Conservation (phyloP, 1,140 invertebrate genomes). For the Cyclargus thomasi region DNA sequence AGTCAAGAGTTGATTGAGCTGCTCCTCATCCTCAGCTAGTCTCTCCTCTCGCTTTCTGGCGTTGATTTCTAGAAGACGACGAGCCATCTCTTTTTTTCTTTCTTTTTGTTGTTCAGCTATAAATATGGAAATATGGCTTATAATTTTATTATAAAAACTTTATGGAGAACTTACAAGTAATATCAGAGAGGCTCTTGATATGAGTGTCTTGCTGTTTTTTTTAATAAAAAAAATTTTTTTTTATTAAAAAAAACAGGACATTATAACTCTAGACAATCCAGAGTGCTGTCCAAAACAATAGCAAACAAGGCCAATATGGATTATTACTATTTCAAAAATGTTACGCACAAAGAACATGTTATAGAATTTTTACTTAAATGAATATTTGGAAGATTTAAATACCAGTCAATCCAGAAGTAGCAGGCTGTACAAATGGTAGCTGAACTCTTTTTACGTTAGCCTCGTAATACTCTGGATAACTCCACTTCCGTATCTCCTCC, state of each 20-base stretch:
- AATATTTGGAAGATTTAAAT: background rate
- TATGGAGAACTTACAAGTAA: too few relatives aligned
- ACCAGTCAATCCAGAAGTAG: conserved; percentile 56
- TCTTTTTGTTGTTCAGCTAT: conserved; percentile 89
- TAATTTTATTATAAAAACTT: too few relatives aligned
- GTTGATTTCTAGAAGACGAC: conserved; percentile 88
- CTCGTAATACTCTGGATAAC: conserved; percentile 88
- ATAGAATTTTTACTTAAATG: too few relatives aligned
- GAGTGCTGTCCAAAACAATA: too few relatives aligned
- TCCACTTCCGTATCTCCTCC: conserved; percentile 87
- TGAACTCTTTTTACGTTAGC: conserved; percentile 89
- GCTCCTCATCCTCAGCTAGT: conserved; percentile 91
- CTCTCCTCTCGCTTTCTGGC: conserved; percentile 89
- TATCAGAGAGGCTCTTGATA: too few relatives aligned
- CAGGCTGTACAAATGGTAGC: conserved; percentile 83
- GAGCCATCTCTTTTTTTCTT: conserved; percentile 87
- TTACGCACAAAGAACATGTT: too few relatives aligned
- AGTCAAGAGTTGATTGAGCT: conserved; percentile 84
- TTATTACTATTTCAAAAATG: too few relatives aligned
- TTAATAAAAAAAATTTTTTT: too few relatives aligned
- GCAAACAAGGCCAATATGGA: too few relatives aligned
- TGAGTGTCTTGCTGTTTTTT: too few relatives aligned
- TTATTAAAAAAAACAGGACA: too few relatives aligned
- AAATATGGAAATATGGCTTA: conserved; percentile 28
- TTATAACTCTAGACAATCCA: too few relatives aligned